A percentile compares a stretch with the other conserved stretches of the same genome.
Evolutionary conservation across 2,797 vertebrate genomes (phyloP).

Genomic region (Acestrorhynchus altus): DNA sequence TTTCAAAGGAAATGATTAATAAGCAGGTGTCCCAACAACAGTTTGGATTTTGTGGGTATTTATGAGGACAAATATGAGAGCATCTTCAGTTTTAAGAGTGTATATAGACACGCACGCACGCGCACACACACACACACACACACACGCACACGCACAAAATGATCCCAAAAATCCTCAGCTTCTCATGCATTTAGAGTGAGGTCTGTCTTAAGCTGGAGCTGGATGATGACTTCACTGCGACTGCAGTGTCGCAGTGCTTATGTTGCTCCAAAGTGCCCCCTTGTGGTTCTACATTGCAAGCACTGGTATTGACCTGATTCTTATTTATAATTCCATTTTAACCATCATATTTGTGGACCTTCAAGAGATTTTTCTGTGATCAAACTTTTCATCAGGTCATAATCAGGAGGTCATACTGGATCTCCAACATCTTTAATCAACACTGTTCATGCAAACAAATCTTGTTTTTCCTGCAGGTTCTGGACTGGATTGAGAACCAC

Average conservation of each 20-base stretch:
- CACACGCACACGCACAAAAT: background rate
- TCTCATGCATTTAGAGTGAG: background rate
- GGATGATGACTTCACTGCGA: conserved; percentile 41
- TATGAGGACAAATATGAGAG: too few species aligned
- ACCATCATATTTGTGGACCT: too few species aligned
- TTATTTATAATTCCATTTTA: background rate
- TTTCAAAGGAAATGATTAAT: too few species aligned
- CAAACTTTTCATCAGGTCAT: background rate
- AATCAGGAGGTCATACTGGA: background rate
- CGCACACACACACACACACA: too few species aligned
- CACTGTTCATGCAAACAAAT: background rate
- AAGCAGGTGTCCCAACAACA: too few species aligned
- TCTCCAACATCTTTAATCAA: background rate
- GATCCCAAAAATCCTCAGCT: conserved; percentile 1
- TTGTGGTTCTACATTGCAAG: conserved; percentile 30
- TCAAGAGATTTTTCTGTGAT: background rate
- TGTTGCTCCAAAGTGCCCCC: conserved; percentile 40
- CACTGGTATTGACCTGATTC: background rate
- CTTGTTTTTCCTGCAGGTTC: conserved; percentile 77
- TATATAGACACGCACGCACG: background rate
- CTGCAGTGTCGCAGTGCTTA: conserved; percentile 26
- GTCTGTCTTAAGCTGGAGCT: conserved; percentile 22
- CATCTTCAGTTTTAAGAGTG: too few species aligned
- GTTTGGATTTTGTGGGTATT: too few species aligned
- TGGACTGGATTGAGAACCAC: conserved; percentile 98